Evolutionary conservation across 1,140 invertebrate genomes (phyloP).

Genomic region (Chionoecetes opilio): DNA sequence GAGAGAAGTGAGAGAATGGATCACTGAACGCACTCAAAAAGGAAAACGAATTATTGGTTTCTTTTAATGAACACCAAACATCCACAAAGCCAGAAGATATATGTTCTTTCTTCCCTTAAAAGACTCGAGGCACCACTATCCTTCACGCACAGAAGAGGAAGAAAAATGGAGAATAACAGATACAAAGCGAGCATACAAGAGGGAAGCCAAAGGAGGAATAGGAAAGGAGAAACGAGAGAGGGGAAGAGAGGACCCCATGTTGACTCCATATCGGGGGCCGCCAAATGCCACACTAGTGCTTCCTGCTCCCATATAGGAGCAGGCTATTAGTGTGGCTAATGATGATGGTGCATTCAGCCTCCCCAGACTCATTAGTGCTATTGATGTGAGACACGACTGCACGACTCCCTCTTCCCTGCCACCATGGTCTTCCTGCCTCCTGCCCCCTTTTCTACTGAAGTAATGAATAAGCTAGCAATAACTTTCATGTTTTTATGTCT

Average conservation of each 20-base stretch:
- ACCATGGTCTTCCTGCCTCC: not conserved
- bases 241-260: not conserved
- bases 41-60: not conserved
- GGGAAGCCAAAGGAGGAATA: not conserved
- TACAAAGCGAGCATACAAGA: not conserved
- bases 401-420: not conserved
- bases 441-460: not conserved
- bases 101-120: not conserved
- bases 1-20: not conserved
- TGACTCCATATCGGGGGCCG: not conserved
- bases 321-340: slow-evolving; percentile 35
- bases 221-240: not conserved
- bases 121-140: not conserved
- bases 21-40: not conserved
- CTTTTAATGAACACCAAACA: slow-evolving; percentile 32
- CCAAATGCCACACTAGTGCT: not conserved
- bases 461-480: no score
- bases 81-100: not conserved
- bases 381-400: not conserved
- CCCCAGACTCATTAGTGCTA: not conserved
- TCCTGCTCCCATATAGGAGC: slow-evolving; percentile 29
- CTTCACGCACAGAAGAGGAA: not conserved
- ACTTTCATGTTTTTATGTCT: no score
- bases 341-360: slow-evolving; percentile 19
- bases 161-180: not conserved